A percentile compares a stretch with the other conserved stretches of the same genome.
phyloP scores from a whole-genome alignment of 37 sponge, comb jelly and placozoan genomes.

The Hexactinellida sp. region DNA sequence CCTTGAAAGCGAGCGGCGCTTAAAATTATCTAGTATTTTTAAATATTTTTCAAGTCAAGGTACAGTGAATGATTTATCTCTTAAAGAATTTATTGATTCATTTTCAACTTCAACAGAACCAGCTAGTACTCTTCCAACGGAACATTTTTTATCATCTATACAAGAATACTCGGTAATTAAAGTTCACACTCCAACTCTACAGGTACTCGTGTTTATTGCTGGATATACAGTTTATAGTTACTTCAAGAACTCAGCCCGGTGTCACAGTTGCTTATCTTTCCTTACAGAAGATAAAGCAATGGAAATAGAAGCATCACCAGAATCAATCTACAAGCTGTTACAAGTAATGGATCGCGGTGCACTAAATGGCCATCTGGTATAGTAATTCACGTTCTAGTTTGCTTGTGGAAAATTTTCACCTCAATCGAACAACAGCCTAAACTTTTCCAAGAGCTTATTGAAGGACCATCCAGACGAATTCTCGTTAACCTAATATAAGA shows the following conservation, averaged over 20 bases:
- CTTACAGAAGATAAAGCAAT: conserved; percentile 9
- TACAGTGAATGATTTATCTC: neutral
- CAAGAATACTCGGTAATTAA: neutral
- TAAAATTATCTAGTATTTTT: neutral
- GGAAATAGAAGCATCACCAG: neutral
- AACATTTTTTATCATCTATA: too few species aligned
- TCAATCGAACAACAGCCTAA: neutral
- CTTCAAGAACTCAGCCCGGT: neutral
- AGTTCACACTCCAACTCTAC: neutral
- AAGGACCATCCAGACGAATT: neutral
- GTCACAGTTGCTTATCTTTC: neutral
- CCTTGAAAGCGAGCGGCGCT: neutral
- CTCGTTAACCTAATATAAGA: neutral
- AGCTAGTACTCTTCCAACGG: too few species aligned
- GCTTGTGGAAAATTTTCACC: neutral
- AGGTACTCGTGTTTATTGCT: conserved; percentile 2
- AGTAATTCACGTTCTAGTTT: neutral
- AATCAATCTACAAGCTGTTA: neutral
- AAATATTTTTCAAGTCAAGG: neutral
- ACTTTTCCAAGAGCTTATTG: neutral
- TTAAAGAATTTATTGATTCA: too few species aligned
- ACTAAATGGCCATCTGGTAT: conserved; percentile 4
- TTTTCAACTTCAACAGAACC: too few species aligned
- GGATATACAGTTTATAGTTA: conserved; percentile 10
- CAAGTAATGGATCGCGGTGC: neutral